Evolutionary conservation across 2,113 vertebrate species (phyloP).

Genomic region (Prionailurus bengalensis): DNA sequence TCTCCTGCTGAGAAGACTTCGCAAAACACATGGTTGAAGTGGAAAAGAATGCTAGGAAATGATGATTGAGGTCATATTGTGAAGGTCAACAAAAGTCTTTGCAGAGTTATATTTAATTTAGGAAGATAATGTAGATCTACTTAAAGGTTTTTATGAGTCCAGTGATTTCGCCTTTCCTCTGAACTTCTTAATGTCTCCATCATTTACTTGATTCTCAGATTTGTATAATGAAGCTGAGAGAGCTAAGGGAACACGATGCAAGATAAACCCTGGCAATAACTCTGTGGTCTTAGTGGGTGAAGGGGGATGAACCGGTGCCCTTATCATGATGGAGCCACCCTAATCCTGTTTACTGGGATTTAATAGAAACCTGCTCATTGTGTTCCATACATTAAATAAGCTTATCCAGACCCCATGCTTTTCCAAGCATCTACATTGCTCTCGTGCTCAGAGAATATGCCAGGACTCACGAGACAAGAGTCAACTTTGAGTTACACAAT

Average conservation of each 20-base stretch:
- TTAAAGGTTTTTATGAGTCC: not conserved
- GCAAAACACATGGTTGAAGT: not conserved
- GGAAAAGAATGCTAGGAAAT: not conserved
- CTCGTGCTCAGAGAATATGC: not conserved
- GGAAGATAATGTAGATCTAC: not conserved
- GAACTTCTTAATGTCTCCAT: not conserved
- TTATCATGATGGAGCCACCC: not conserved
- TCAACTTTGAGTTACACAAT: slow-evolving; percentile 39
- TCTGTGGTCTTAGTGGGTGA: rapidly evolving
- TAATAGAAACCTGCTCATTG: not conserved
- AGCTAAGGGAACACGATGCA: not conserved
- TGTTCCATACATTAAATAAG: not conserved
- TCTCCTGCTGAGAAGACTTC: not conserved
- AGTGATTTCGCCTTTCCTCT: not conserved
- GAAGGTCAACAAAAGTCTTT: not conserved
- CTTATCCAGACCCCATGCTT: not conserved
- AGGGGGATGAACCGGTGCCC: rapidly evolving
- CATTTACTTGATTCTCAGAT: not conserved
- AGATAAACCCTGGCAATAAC: not conserved
- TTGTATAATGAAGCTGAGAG: not conserved
- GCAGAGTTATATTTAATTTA: not conserved
- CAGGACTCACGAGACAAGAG: not conserved
- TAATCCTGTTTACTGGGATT: not conserved
- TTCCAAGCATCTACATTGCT: not conserved
- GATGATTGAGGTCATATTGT: not conserved